Base-by-base conservation (phyloP, 2,113 vertebrate genomes). In the Oncorhynchus tshawytscha region DNA sequence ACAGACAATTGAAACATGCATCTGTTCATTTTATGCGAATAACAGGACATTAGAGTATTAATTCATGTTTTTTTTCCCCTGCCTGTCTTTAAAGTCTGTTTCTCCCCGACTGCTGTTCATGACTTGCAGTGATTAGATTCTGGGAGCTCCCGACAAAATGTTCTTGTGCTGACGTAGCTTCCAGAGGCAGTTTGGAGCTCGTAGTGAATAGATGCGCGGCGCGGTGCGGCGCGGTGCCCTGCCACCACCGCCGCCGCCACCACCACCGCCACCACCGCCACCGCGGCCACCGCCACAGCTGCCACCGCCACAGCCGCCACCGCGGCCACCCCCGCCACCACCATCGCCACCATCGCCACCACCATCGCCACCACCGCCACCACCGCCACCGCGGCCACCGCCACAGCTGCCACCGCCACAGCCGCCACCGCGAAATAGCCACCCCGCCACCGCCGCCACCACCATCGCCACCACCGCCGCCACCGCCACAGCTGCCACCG, bases 71-170 rank as follows among this genome's bases (percentile, higher is more conserved):
- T 79, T 79, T 87, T 78, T 81, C 71, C 48, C 62, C 7, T 57
- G 13, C 29, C 2, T 45, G 0, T 69, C 77, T 72, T 39, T 81
- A 81, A 90, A 87, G 72, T 73, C 66, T 59, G 76, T 79, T 85
- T 85, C 77, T 70, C 67, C 31, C 72, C 18, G 67, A 49, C 74
- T 66, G 25, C 0, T 67, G 48, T 77, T 79, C 25, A 45, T 59
- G 74, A 78, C 82, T 85, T 74, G 29, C 71, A 73, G 78, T 89
- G 86, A 91, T 91, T 89, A 86, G 73, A 87, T 86, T 89, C 85
- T 79, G 72, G 60, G 62, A 71, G 24, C 24, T 24, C 24, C 24
- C 24, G 24, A 24, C 24, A 24, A 24, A 24, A 24, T 24, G 24
- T 24, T 24, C 1, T 24, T 24, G 24, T 24, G 24, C 24, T 24